phyloP scores from a whole-genome alignment of 2,797 vertebrate genomes.

The Rhinophrynus dorsalis region DNA sequence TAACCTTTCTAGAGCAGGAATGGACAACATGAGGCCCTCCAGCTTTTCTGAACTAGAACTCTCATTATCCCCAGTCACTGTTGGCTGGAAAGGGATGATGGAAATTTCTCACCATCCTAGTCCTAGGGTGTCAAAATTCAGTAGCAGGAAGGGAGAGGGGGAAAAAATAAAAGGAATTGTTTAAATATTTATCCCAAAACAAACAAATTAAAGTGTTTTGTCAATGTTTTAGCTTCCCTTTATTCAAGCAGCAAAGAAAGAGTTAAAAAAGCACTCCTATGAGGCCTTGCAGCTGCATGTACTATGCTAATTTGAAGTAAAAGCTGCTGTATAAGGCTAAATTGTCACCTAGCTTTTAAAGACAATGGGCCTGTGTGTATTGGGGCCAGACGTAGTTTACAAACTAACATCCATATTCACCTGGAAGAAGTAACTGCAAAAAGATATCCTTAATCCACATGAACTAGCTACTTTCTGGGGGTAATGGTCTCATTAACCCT shows the following conservation, averaged over 20 bases:
- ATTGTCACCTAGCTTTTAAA: slow-evolving; percentile 2
- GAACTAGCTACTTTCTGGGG: neutral
- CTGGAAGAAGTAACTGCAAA: slow-evolving; percentile 16
- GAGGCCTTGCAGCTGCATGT: slow-evolving; percentile 24
- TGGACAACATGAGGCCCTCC: no score
- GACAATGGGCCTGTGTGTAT: slow-evolving; percentile 38
- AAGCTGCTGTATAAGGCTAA: slow-evolving; percentile 6
- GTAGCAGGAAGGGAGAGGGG: neutral
- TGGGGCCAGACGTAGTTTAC: slow-evolving; percentile 14
- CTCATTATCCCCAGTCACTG: no score
- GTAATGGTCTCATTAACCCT: neutral
- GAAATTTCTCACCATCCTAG: no score
- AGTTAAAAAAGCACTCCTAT: slow-evolving; percentile 28
- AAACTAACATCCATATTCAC: slow-evolving; percentile 4
- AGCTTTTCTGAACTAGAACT: no score
- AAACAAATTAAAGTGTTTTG: slow-evolving; percentile 34
- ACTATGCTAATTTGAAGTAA: slow-evolving; percentile 27
- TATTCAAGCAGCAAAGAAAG: slow-evolving; percentile 13
- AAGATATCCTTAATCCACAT: neutral
- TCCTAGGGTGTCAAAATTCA: neutral
- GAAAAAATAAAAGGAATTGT: neutral
- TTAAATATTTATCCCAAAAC: slow-evolving; percentile 13
- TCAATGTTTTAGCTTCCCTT: slow-evolving; percentile 24
- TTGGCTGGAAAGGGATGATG: no score
- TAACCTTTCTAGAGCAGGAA: no score